A percentile compares a stretch with the other conserved stretches of the same genome.
Conservation (phyloP, 2,797 vertebrate species). For the Phyllotis vaccarum region DNA sequence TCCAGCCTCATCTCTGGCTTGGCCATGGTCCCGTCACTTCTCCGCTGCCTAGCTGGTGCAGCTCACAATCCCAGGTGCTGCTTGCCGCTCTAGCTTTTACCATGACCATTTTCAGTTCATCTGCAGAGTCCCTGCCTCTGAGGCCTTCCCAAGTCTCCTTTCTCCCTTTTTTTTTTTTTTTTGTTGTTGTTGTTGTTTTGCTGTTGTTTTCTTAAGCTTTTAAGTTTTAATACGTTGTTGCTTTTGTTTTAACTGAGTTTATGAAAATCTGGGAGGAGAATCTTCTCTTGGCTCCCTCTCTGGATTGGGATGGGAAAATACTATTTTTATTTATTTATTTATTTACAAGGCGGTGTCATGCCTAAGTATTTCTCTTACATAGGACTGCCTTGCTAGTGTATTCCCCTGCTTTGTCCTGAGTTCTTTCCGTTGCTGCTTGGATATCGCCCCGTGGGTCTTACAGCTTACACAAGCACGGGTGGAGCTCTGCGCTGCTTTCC, state of each 20-base stretch:
- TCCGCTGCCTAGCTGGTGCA: slow-evolving; percentile 73
- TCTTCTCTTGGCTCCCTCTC: slow-evolving; percentile 15
- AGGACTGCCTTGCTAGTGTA: slow-evolving; percentile 51
- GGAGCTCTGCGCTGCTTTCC: slow-evolving; percentile 39
- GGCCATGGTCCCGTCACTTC: slow-evolving; percentile 60
- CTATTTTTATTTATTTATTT: background rate
- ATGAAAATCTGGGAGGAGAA: slow-evolving; percentile 5
- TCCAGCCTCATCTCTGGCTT: slow-evolving; percentile 71
- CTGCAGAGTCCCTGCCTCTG: slow-evolving; percentile 47
- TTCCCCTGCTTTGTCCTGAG: slow-evolving; percentile 46
- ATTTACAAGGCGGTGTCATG: slow-evolving; percentile 34
- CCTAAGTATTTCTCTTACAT: slow-evolving; percentile 3
- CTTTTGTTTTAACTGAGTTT: background rate
- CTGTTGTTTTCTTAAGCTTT: background rate
- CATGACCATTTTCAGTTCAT: slow-evolving; percentile 50
- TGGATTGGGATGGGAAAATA: background rate
- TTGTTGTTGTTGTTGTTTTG: background rate
- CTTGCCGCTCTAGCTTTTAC: slow-evolving; percentile 53
- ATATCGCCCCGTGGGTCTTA: slow-evolving; percentile 46
- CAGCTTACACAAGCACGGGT: background rate
- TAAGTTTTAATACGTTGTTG: background rate
- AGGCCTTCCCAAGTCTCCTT: slow-evolving; percentile 57
- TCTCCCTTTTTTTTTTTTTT: no score
- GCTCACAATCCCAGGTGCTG: slow-evolving; percentile 75
- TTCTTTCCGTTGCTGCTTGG: slow-evolving; percentile 28